phyloP scores from a whole-genome alignment of 23 tunicate genomes.

The Halocynthia aurantium region DNA sequence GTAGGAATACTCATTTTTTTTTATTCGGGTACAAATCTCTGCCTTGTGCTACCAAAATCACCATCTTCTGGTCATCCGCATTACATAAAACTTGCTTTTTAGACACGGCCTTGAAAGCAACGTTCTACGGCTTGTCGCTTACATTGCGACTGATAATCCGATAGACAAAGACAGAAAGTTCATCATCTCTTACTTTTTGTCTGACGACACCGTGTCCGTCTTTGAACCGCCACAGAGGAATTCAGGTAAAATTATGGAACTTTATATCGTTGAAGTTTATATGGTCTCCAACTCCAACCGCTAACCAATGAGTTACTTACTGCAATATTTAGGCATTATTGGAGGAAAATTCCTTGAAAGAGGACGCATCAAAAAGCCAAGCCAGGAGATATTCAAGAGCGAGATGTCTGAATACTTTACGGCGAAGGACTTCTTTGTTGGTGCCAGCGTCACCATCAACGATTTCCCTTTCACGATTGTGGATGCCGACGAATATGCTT shows the following conservation, averaged over 20 bases:
- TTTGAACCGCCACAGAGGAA: slow-evolving; percentile 98
- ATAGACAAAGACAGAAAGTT: slow-evolving; percentile 90
- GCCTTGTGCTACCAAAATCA: neutral
- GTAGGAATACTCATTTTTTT: slow-evolving; percentile 16
- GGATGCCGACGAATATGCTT: slow-evolving; percentile 94
- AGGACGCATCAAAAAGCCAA: slow-evolving; percentile 78
- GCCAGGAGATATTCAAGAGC: slow-evolving; percentile 61
- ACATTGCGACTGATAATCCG: slow-evolving; percentile 86
- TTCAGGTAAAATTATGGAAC: slow-evolving; percentile 53
- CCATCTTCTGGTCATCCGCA: neutral
- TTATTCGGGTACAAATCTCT: neutral
- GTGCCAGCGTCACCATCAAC: slow-evolving; percentile 81
- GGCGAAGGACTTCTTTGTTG: slow-evolving; percentile 82
- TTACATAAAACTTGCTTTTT: neutral
- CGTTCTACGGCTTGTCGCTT: slow-evolving; percentile 84
- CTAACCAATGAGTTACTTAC: neutral
- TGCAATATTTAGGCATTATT: slow-evolving; percentile 39
- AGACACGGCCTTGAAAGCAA: slow-evolving; percentile 94
- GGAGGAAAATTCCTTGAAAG: slow-evolving; percentile 97
- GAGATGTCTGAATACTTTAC: slow-evolving; percentile 80
- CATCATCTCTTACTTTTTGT: slow-evolving; percentile 88
- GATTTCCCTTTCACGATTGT: slow-evolving; percentile 75
- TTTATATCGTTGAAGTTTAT: neutral
- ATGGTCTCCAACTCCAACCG: neutral
- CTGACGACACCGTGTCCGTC: slow-evolving; percentile 94